Conservation (phyloP, 2,113 vertebrate species). For the Cathartes aura region DNA sequence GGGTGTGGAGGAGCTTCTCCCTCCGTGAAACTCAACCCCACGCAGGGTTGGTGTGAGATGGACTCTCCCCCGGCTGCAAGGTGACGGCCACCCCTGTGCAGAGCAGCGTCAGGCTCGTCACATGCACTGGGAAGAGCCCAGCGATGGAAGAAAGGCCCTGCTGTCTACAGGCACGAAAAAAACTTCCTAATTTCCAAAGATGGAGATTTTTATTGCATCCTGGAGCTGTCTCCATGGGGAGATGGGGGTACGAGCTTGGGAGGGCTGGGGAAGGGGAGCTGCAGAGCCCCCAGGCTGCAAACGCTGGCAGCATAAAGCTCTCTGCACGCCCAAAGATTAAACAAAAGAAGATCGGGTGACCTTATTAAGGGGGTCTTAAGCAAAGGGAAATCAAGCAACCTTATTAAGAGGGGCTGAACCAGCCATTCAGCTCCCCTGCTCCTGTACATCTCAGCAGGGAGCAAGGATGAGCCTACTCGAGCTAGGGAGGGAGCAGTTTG, state of each 20-base stretch:
- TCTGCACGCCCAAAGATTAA: background rate
- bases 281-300: background rate
- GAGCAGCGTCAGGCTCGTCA: background rate
- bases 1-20: background rate
- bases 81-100: background rate
- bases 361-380: background rate
- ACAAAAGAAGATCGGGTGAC: accelerated
- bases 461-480: background rate
- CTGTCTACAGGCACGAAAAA: background rate
- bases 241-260: accelerated
- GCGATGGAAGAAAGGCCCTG: too few species aligned
- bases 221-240: accelerated
- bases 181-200: background rate
- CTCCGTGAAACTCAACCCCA: background rate
- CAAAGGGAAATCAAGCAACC: background rate
- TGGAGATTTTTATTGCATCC: background rate
- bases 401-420: background rate
- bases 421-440: background rate
- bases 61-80: accelerated
- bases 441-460: background rate
- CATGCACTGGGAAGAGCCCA: background rate
- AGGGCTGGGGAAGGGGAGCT: background rate
- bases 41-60: accelerated
- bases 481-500: background rate
- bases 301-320: background rate